Conservation (phyloP, 2,888 invertebrate species). For the Steinernema hermaphroditum region DNA sequence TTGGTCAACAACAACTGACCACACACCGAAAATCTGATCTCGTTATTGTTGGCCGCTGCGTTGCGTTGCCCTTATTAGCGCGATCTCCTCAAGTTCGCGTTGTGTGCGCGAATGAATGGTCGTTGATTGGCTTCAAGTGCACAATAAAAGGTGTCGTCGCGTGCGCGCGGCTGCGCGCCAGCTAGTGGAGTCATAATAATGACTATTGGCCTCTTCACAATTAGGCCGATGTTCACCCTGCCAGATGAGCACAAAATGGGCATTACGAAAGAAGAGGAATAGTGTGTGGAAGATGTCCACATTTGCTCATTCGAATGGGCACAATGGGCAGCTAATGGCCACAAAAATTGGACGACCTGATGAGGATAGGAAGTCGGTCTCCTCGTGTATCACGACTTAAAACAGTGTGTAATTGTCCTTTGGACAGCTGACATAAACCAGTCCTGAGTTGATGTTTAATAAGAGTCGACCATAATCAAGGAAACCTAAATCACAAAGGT, state of each 20-base stretch:
- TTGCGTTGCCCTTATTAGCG: slow-evolving; percentile 30
- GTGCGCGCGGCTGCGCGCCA: neutral
- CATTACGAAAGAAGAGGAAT: no score
- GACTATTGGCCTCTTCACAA: slow-evolving; percentile 7
- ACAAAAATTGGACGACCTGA: no score
- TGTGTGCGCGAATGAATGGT: slow-evolving; percentile 16
- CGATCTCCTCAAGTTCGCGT: slow-evolving; percentile 20
- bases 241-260: slow-evolving; percentile 8
- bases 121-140: slow-evolving; percentile 31
- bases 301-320: no score
- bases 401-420: no score
- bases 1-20: neutral
- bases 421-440: no score
- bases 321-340: no score
- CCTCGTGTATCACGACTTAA: no score
- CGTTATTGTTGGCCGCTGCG: slow-evolving; percentile 25
- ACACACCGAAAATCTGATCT: slow-evolving; percentile 26
- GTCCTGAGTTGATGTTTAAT: no score
- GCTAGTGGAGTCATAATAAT: slow-evolving; percentile 25
- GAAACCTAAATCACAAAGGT: no score
- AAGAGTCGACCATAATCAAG: no score
- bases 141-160: slow-evolving; percentile 28
- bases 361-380: no score
- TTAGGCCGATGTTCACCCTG: neutral
- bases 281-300: no score